These are phyloP conservation scores for Achatina immaculata DNA, from an alignment of 1,140 invertebrate genomes.

Conservation along the genomic window DNA sequence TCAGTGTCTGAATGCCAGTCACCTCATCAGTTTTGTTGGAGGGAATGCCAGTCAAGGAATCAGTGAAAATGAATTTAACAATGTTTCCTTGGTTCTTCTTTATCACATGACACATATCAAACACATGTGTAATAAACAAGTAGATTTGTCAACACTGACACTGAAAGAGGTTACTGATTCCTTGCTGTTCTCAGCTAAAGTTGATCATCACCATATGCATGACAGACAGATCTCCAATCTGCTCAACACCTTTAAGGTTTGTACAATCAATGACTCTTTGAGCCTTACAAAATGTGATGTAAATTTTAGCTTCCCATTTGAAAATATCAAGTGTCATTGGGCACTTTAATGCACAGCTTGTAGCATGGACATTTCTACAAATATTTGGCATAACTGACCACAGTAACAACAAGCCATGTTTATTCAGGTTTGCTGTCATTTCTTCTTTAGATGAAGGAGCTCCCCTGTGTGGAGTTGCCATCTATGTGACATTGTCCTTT, in stretches of 20 bases:
- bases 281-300: background rate
- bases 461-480: too few relatives aligned
- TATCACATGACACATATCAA: background rate
- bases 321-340: background rate
- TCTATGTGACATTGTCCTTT: too few relatives aligned
- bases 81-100: constrained; percentile 1
- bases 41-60: background rate
- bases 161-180: background rate
- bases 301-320: background rate
- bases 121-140: background rate
- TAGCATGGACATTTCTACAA: too few relatives aligned
- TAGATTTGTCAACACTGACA: background rate
- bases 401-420: too few relatives aligned
- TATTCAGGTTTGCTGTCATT: too few relatives aligned
- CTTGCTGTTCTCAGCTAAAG: background rate
- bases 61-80: background rate
- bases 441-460: too few relatives aligned
- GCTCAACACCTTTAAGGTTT: background rate
- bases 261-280: background rate
- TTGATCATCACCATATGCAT: background rate
- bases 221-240: background rate
- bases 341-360: background rate
- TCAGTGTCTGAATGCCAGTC: background rate
- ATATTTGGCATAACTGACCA: too few relatives aligned
- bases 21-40: background rate